A percentile compares a stretch with the other conserved stretches of the same genome.
These are phyloP conservation scores for Triplophysa dalaica DNA, from an alignment of 2,113 vertebrate species.

Conservation along the genomic window DNA sequence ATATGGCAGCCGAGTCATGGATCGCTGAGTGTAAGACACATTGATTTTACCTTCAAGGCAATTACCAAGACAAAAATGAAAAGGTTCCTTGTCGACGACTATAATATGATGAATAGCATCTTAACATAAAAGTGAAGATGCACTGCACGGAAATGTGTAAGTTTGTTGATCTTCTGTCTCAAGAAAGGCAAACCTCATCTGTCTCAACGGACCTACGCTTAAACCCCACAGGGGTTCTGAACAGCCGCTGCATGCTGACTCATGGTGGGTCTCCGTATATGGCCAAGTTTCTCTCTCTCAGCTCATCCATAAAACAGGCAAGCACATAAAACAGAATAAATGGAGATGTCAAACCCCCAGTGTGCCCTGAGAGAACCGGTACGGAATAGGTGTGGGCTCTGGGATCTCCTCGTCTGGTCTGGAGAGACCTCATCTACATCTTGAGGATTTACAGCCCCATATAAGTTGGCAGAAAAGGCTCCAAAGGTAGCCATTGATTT, in stretches of 20 bases:
- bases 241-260: neutral
- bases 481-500: slow-evolving; percentile 26
- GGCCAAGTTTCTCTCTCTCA: slow-evolving; percentile 15
- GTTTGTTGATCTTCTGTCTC: neutral
- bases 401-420: slow-evolving; percentile 11
- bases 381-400: slow-evolving; percentile 8
- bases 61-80: neutral
- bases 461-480: slow-evolving; percentile 9
- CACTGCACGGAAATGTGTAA: neutral
- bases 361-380: neutral
- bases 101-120: neutral
- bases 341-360: slow-evolving; percentile 20
- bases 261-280: neutral
- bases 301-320: neutral
- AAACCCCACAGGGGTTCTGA: slow-evolving; percentile 19
- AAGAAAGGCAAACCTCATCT: neutral
- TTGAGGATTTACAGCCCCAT: slow-evolving; percentile 28
- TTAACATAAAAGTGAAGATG: neutral
- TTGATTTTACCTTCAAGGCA: slow-evolving; percentile 23
- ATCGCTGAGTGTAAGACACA: neutral
- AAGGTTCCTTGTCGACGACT: neutral
- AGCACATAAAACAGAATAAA: slow-evolving; percentile 33
- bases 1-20: neutral
- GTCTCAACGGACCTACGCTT: neutral
- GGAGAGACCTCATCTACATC: slow-evolving; percentile 20